Percentiles rank a stretch among this genome's conserved stretches.
Conservation (phyloP, 1,140 invertebrate species). For the Tetramorium alpestre region DNA sequence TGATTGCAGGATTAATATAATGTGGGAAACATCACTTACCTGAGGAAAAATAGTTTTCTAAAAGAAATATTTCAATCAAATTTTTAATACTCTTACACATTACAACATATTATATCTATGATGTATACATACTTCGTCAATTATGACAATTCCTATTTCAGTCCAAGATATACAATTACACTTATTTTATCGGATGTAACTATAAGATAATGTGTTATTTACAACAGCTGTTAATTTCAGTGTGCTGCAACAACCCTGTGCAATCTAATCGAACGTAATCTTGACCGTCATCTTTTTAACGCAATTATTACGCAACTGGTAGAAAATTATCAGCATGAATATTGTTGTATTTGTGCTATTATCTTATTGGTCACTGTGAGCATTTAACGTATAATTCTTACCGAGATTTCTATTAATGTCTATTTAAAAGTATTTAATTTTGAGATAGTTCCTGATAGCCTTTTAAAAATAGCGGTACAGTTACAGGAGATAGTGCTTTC, state of each 20-base stretch:
- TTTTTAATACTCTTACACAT: slow-evolving; percentile 29
- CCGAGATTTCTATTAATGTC: neutral
- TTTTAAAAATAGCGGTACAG: slow-evolving; percentile 1
- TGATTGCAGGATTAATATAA: neutral
- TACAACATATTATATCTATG: neutral
- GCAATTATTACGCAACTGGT: neutral
- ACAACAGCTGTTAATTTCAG: slow-evolving; percentile 3
- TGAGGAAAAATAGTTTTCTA: slow-evolving; percentile 12
- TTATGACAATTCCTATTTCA: slow-evolving; percentile 31
- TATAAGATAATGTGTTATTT: slow-evolving; percentile 7
- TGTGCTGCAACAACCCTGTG: neutral
- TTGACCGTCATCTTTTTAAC: neutral
- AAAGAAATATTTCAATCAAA: slow-evolving; percentile 17
- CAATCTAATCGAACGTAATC: neutral
- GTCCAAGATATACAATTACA: neutral
- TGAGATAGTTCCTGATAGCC: neutral
- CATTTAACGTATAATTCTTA: neutral
- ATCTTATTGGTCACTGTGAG: neutral
- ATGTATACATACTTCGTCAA: neutral
- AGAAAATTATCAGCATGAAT: neutral
- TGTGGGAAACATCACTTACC: slow-evolving; percentile 1
- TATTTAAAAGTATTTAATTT: slow-evolving; percentile 11
- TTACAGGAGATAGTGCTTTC: neutral
- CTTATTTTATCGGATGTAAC: slow-evolving; percentile 3
- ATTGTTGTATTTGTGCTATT: slow-evolving; percentile 11